Evolutionary conservation across 2,888 invertebrate species (phyloP), one percentile per base, ranked within the genome.

Genomic region (Colostygia pectinataria): DNA sequence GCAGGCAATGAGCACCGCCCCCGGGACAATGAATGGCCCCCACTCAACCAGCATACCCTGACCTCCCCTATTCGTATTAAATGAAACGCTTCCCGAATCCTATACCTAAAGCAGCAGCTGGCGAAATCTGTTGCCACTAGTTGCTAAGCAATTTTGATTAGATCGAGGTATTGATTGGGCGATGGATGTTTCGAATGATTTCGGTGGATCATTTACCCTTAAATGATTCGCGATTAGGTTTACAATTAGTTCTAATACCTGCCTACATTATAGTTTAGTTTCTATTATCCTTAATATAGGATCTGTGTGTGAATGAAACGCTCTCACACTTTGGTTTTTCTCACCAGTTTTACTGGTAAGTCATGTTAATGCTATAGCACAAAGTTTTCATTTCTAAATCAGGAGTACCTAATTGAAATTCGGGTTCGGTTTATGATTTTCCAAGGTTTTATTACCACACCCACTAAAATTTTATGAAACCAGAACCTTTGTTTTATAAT

Each of bases 1-100:
- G 74, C 78, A 65, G 63, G 80, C 87, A 89, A 87, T 88, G 83
- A 86, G 81, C 81, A 69, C 83, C 84, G 83, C 85, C 88, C 87
- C 59, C 59, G 53, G 59, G 74, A 72, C 70, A 80, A 80, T 83
- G 83, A 85, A 83, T 79, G 81, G 81, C 77, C 81, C 80, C 77
- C 71, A 74, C 74, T 66, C 59, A 61, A 55, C 84, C 78, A 75
- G 45, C 55, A 46, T 71, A 74, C 60, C 61, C 33, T 67, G 87
- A 74, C 68, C 83, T 79, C 79, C 83, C 86, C 82, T 82, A 63
- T 62, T 59, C 63, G 68, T 59, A 59, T 53, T 58, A 65, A 61
- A 61, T 63, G 57, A 59, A 59, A 63, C 57, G 60, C 58, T 54
- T 59, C 64, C 61, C 60, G 63, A 61, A 61, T 53, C 61, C 55